Evolutionary conservation across 2,797 vertebrate species (phyloP), one percentile per base, ranked within the genome.

Genomic region (Lacerta agilis): DNA sequence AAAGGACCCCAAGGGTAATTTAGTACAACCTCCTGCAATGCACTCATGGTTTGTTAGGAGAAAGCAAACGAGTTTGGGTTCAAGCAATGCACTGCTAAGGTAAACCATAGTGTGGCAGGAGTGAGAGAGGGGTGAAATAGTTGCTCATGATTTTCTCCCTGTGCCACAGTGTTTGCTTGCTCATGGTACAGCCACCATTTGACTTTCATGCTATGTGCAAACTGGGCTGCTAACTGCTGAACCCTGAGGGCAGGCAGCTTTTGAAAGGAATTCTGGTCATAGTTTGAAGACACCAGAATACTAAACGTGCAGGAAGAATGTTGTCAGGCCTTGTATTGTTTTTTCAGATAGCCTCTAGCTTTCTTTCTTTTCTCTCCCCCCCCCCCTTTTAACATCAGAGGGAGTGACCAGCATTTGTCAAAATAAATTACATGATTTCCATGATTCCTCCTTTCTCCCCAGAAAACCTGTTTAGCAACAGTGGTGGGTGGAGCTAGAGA

Each of bases 211-310:
- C 20, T 64, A 64, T 7, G 3, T 64, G 61, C 61, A 64, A 64
- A 11, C 61, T 36, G 23, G 27, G 73, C 25, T 33, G 7, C 15
- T 10, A 8, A 0, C 58, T 90, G n/a, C 75, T 90, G 82, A 43
- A 87, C 75, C 27, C 81, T 81, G 78, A 67, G 69, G 23, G 23
- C 85, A 45, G n/a, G 84, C 4, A 83, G 88, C 86, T 38, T 88
- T 69, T 11, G 33, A 85, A 58, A 79, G 36, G 61, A 88, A 61
- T 87, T 61, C 73, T 72, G 73, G 27, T 73, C 83, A 18, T 85
- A 45, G 33, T 64, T 85, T 6, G 6, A 85, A 83, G 81, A 55
- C 84, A n/a, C 29, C 18, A 0, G 18, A 84, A 43, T 6, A 3
- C 27, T 86, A 33, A 55, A n/a, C 0, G 1, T 73, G 4, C 0